Conservation (phyloP, 2,888 invertebrate genomes). For the Athalia circularis region DNA sequence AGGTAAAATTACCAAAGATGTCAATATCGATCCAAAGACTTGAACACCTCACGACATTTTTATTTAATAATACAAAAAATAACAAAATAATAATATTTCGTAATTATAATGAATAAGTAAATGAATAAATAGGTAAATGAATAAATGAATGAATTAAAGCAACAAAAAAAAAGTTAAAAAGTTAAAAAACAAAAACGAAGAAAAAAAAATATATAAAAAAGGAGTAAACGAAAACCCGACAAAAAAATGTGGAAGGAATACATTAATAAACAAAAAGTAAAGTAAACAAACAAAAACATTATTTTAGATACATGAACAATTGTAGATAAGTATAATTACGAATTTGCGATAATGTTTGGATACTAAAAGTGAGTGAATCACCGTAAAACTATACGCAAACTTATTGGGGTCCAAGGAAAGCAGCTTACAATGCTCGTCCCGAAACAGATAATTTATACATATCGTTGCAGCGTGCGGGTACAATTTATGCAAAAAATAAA, state of each 20-base stretch:
- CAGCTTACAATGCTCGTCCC: conserved; percentile 44
- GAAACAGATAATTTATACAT: conserved; percentile 29
- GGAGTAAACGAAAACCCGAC: conserved; percentile 16
- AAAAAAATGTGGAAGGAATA: conserved; percentile 40
- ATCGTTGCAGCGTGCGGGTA: conserved; percentile 37
- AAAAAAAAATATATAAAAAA: conserved; percentile 3
- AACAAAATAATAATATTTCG: conserved; percentile 47
- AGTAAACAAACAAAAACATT: conserved; percentile 46
- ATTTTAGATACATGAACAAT: conserved; percentile 43
- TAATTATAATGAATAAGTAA: conserved; percentile 52
- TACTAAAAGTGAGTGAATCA: conserved; percentile 34
- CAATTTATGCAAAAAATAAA: conserved; percentile 19
- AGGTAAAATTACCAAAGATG: conserved; percentile 62
- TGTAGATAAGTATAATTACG: conserved; percentile 31
- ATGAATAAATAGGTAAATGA: conserved; percentile 46
- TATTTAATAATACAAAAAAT: conserved; percentile 33
- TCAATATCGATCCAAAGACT: conserved; percentile 65
- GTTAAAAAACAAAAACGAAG: conserved; percentile 42
- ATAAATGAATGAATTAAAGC: conserved; percentile 44
- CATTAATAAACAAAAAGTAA: conserved; percentile 45
- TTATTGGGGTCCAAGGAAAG: conserved; percentile 43
- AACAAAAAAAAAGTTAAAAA: conserved; percentile 45
- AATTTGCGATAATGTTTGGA: conserved; percentile 42
- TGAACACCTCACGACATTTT: conserved; percentile 46
- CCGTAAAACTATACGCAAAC: conserved; percentile 37